A percentile compares a stretch with the other conserved stretches of the same genome.
Conservation (phyloP, 2,797 vertebrate species). For the Pristis pectinata region DNA sequence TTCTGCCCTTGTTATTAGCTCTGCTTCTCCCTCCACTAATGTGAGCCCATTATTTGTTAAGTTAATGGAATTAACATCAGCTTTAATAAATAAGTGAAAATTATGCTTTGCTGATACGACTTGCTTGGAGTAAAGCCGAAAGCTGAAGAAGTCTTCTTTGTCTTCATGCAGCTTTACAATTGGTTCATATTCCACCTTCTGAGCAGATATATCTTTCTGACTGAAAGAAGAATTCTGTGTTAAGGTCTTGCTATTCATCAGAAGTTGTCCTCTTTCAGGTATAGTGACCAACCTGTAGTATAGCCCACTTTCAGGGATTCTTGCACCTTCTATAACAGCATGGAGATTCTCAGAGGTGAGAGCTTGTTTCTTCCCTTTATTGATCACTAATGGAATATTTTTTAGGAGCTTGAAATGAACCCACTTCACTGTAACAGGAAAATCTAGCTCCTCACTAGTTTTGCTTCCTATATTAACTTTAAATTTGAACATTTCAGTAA, state of each 20-base stretch:
- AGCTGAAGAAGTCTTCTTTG: slow-evolving; percentile 69
- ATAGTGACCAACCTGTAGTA: slow-evolving; percentile 67
- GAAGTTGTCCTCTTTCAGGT: slow-evolving; percentile 70
- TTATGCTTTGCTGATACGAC: slow-evolving; percentile 65
- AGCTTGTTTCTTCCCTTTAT: slow-evolving; percentile 64
- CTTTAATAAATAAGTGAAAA: slow-evolving; percentile 74
- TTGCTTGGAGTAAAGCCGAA: slow-evolving; percentile 70
- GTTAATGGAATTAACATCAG: slow-evolving; percentile 63
- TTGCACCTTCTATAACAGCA: slow-evolving; percentile 55
- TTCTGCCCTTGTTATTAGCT: slow-evolving; percentile 68
- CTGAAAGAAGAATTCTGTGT: slow-evolving; percentile 68
- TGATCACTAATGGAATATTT: slow-evolving; percentile 62
- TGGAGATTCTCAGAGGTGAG: slow-evolving; percentile 65
- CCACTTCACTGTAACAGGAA: slow-evolving; percentile 72
- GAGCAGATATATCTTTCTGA: slow-evolving; percentile 67
- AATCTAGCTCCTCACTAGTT: slow-evolving; percentile 62
- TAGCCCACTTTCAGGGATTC: slow-evolving; percentile 62
- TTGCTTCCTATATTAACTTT: slow-evolving; percentile 67
- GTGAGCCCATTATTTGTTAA: slow-evolving; percentile 71
- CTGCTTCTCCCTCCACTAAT: slow-evolving; percentile 79
- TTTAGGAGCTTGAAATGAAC: slow-evolving; percentile 66
- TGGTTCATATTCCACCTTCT: slow-evolving; percentile 69
- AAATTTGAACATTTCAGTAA: slow-evolving; percentile 73
- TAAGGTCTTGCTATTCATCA: slow-evolving; percentile 62
- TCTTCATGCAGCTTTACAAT: slow-evolving; percentile 59